Evolutionary conservation across 2,113 vertebrate species (phyloP).

Genomic region (Cinclus cinclus): DNA sequence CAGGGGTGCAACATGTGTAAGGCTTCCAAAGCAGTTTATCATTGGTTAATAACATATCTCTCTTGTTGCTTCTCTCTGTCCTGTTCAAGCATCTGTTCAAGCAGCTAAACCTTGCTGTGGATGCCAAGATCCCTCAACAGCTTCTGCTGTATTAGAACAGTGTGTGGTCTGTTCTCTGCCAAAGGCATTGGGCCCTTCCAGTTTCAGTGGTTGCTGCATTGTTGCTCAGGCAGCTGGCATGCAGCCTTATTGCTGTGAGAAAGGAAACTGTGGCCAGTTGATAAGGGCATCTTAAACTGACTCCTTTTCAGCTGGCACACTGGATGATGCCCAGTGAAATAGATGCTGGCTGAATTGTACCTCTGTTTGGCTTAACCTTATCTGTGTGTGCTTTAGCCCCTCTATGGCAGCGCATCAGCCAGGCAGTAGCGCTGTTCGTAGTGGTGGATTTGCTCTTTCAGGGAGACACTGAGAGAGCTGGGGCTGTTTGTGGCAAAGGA

Average conservation of each 20-base stretch:
- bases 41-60: neutral
- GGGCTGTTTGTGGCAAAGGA: neutral
- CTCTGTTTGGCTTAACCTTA: neutral
- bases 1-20: neutral
- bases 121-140: neutral
- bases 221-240: conserved; percentile 36
- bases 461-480: neutral
- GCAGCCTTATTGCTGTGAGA: conserved; percentile 37
- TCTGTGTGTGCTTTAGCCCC: neutral
- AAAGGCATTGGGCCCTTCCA: neutral
- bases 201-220: conserved; percentile 2
- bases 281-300: conserved; percentile 48
- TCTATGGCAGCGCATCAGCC: neutral
- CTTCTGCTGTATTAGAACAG: neutral
- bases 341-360: neutral
- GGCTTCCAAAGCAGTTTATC: neutral
- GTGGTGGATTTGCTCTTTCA: neutral
- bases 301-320: conserved; percentile 9
- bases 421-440: neutral
- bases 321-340: neutral
- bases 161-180: neutral
- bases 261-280: conserved; percentile 33
- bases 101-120: neutral
- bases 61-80: neutral
- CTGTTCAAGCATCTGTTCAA: neutral